These are phyloP conservation scores for Ptilodon capucinus DNA, from an alignment of 2,888 invertebrate species.

Conservation along the genomic window DNA sequence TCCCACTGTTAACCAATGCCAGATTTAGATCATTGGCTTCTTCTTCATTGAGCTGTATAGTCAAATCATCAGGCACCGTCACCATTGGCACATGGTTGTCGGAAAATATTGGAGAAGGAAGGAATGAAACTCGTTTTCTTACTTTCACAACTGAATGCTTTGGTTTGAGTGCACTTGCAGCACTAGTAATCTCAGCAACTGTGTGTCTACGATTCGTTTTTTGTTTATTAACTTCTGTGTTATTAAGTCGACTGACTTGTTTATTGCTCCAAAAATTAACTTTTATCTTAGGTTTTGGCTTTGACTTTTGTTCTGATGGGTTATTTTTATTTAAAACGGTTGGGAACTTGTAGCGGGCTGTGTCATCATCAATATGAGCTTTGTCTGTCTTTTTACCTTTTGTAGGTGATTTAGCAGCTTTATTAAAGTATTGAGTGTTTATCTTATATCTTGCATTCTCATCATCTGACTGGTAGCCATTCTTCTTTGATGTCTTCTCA, in stretches of 20 bases:
- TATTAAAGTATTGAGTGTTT: constrained; percentile 59
- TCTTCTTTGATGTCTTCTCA: constrained; percentile 48
- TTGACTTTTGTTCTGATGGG: constrained; percentile 50
- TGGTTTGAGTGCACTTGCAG: constrained; percentile 38
- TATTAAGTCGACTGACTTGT: constrained; percentile 49
- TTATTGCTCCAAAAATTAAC: constrained; percentile 78
- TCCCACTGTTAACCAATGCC: constrained; percentile 51
- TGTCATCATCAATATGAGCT: constrained; percentile 54
- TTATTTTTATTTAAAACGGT: constrained; percentile 49
- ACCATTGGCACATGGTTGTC: constrained; percentile 78
- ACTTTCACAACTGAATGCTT: constrained; percentile 61
- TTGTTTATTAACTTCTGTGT: constrained; percentile 39
- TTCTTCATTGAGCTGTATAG: constrained; percentile 77
- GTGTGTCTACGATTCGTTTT: constrained; percentile 60
- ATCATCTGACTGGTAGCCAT: constrained; percentile 70
- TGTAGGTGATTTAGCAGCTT: constrained; percentile 36
- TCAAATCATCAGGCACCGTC: constrained; percentile 75
- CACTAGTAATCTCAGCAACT: constrained; percentile 41
- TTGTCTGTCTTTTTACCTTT: constrained; percentile 40
- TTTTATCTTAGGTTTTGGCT: constrained; percentile 70
- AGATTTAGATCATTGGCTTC: constrained; percentile 70
- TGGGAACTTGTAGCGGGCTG: constrained; percentile 66
- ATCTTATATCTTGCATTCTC: constrained; percentile 70
- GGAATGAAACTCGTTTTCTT: constrained; percentile 69
- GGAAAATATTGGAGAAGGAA: constrained; percentile 70